Percentiles rank a stretch among this genome's conserved stretches.
These are phyloP conservation scores for Shargacucullia verbasci DNA, from an alignment of 2,888 invertebrate genomes.

Conservation along the genomic window DNA sequence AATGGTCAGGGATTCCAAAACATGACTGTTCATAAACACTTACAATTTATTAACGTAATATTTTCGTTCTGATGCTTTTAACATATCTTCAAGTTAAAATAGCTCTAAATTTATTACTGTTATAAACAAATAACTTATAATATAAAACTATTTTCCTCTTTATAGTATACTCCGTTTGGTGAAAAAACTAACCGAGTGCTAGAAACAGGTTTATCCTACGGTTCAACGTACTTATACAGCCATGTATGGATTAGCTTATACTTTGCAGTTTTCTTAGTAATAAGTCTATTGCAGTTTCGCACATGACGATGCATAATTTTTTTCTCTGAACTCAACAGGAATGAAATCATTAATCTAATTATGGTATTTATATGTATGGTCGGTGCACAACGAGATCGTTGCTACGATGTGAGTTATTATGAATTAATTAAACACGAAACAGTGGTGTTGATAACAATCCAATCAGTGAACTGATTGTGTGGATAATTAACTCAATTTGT, in stretches of 20 bases:
- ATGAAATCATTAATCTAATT: constrained; percentile 26
- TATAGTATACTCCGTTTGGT: constrained; percentile 13
- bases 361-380: constrained; percentile 28
- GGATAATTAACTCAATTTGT: too few relatives aligned
- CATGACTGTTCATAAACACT: too few relatives aligned
- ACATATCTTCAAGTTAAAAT: constrained; percentile 5
- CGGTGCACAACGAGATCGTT: constrained; percentile 19
- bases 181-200: constrained; percentile 32
- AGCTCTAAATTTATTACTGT: constrained; percentile 2
- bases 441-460: constrained; percentile 2
- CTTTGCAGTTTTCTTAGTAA: constrained; percentile 43
- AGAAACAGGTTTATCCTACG: constrained; percentile 42
- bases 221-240: constrained; percentile 47
- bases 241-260: constrained; percentile 38
- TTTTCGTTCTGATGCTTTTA: constrained; percentile 7
- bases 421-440: constrained; percentile 1
- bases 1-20: constrained; percentile 11
- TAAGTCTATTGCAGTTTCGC: constrained; percentile 30
- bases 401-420: background rate
- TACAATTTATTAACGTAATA: constrained; percentile 9
- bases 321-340: constrained; percentile 27
- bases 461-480: constrained; percentile 20
- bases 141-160: constrained; percentile 15
- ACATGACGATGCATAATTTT: constrained; percentile 22
- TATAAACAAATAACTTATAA: constrained; percentile 7